Evolutionary conservation across 2,797 vertebrate species (phyloP).

Genomic region (Zalophus californianus): DNA sequence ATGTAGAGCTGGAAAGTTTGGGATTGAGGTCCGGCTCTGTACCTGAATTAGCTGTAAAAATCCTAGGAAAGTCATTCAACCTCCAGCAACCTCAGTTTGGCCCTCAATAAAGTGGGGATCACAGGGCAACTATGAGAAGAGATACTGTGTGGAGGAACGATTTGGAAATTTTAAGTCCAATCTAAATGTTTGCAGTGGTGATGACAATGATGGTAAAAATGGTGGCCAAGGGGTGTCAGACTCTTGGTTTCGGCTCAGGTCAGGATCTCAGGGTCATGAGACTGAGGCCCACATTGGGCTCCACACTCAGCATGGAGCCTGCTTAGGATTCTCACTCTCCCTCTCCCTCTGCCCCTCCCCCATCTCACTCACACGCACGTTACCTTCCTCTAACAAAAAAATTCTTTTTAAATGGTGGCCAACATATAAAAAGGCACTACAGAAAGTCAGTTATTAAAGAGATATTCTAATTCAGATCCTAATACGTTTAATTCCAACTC

Average conservation of each 20-base stretch:
- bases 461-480: neutral
- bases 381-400: neutral
- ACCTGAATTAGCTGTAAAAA: neutral
- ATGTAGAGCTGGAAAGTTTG: neutral
- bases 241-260: neutral
- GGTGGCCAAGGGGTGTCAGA: neutral
- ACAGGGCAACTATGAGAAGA: neutral
- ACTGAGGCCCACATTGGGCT: fast-evolving
- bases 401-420: neutral
- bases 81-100: neutral
- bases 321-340: neutral
- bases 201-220: neutral
- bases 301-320: neutral
- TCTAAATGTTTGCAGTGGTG: neutral
- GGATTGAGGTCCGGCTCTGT: neutral
- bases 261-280: neutral
- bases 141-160: neutral
- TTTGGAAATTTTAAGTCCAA: neutral
- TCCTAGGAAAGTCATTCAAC: neutral
- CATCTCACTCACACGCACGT: neutral
- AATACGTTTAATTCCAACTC: neutral
- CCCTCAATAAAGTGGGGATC: neutral
- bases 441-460: neutral
- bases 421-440: neutral
- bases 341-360: neutral